These are phyloP conservation scores for Tapera naevia DNA, from an alignment of 2,797 vertebrate genomes.

Conservation along the genomic window DNA sequence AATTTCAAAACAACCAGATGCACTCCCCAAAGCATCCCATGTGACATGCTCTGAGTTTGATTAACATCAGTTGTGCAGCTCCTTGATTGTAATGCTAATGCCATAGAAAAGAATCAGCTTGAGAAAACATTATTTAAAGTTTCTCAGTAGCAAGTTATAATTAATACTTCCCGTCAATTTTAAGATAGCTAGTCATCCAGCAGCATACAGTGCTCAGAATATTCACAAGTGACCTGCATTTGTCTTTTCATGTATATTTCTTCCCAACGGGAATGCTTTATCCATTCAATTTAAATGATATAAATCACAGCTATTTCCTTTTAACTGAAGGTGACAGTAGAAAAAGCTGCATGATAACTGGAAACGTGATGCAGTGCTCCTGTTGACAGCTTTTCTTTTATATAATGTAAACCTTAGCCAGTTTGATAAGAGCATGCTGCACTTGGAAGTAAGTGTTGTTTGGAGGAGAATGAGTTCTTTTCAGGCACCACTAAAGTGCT, in stretches of 20 bases:
- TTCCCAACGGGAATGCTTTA: not conserved
- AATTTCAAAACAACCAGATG: not conserved
- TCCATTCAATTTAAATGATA: not conserved
- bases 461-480: slow-evolving; percentile 39
- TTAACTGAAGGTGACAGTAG: not conserved
- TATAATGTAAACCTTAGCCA: not conserved
- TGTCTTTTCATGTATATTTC: not conserved
- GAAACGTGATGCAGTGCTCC: not conserved
- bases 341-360: not conserved
- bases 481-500: slow-evolving; percentile 46
- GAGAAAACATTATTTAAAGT: not conserved
- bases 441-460: slow-evolving; percentile 39
- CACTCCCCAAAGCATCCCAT: not conserved
- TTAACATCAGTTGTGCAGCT: not conserved
- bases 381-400: slow-evolving; percentile 24
- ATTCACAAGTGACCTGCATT: not conserved
- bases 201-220: not conserved
- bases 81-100: not conserved
- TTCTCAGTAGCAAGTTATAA: not conserved
- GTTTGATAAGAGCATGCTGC: slow-evolving; percentile 20
- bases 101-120: not conserved
- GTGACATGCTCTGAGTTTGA: not conserved
- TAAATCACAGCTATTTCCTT: not conserved
- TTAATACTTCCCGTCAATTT: not conserved
- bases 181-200: not conserved